A percentile compares a stretch with the other conserved stretches of the same genome.
Conservation (phyloP, 2,797 vertebrate species). For the Malurus splendens region DNA sequence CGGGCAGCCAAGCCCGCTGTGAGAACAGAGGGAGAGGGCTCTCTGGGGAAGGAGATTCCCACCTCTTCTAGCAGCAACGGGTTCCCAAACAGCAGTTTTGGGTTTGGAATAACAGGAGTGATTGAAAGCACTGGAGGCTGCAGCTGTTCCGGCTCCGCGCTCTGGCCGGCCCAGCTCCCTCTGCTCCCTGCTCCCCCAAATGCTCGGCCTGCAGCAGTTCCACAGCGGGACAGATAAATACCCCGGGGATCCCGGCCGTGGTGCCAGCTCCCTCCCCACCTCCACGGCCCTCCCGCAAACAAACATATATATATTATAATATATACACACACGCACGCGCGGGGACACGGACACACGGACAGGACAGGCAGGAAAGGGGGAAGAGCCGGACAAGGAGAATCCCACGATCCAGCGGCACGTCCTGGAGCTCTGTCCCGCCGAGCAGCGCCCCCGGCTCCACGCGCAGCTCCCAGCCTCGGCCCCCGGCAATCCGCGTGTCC, state of each 20-base stretch:
- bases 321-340: not conserved
- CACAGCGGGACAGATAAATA: not conserved
- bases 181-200: not conserved
- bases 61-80: constrained; percentile 59
- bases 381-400: constrained; percentile 6
- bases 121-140: constrained; percentile 29
- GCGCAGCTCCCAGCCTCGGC: not conserved
- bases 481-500: not conserved
- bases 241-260: not conserved
- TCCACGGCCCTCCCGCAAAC: constrained; percentile 27
- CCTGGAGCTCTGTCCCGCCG: not conserved
- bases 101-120: constrained; percentile 31
- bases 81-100: constrained; percentile 38
- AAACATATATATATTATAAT: constrained; percentile 34
- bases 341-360: constrained; percentile 9
- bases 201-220: not conserved
- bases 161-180: not conserved
- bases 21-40: constrained; percentile 3
- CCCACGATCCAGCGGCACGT: constrained; percentile 41
- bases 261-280: constrained; percentile 11
- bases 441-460: not conserved
- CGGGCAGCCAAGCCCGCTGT: not conserved
- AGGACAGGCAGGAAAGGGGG: constrained; percentile 28
- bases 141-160: not conserved
- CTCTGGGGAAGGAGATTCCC: constrained; percentile 38